Conservation (phyloP, 2,888 invertebrate genomes). For the Himalopsyche anomala region DNA sequence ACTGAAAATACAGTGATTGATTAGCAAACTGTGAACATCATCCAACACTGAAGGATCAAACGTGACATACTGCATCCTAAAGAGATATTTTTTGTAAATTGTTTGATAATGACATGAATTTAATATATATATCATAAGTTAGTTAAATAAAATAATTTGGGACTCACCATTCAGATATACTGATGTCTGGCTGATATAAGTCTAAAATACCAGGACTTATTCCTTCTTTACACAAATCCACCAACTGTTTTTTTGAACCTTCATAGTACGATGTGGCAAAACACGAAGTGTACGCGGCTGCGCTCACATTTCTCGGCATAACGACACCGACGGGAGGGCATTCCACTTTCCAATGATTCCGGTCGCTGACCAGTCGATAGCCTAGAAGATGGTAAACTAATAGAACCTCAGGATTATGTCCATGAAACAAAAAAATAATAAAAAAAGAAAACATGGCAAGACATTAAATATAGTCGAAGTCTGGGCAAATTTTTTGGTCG, state of each 20-base stretch:
- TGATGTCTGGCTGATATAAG: slow-evolving; percentile 74
- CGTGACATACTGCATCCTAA: too few relatives aligned
- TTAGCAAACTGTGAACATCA: too few relatives aligned
- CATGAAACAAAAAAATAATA: too few relatives aligned
- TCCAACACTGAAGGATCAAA: too few relatives aligned
- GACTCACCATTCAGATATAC: slow-evolving; percentile 72
- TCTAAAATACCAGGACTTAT: slow-evolving; percentile 72
- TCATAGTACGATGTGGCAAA: slow-evolving; percentile 76
- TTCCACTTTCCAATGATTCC: slow-evolving; percentile 74
- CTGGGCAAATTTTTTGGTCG: too few relatives aligned
- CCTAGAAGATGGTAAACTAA: not conserved
- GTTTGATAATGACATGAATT: too few relatives aligned
- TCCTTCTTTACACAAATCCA: slow-evolving; percentile 72
- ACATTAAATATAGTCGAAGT: too few relatives aligned
- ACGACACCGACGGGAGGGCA: slow-evolving; percentile 72
- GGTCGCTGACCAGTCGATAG: slow-evolving; percentile 67
- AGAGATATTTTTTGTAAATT: too few relatives aligned
- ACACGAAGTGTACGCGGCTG: slow-evolving; percentile 71
- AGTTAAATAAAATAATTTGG: not conserved
- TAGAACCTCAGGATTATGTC: too few relatives aligned
- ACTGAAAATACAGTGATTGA: too few relatives aligned
- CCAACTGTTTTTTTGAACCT: slow-evolving; percentile 74
- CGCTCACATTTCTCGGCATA: slow-evolving; percentile 71
- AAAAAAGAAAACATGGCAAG: too few relatives aligned
- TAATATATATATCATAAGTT: too few relatives aligned